Evolutionary conservation across 2,113 vertebrate species (phyloP), one percentile per base, ranked within the genome.

Genomic region (Sigmodon hispidus): DNA sequence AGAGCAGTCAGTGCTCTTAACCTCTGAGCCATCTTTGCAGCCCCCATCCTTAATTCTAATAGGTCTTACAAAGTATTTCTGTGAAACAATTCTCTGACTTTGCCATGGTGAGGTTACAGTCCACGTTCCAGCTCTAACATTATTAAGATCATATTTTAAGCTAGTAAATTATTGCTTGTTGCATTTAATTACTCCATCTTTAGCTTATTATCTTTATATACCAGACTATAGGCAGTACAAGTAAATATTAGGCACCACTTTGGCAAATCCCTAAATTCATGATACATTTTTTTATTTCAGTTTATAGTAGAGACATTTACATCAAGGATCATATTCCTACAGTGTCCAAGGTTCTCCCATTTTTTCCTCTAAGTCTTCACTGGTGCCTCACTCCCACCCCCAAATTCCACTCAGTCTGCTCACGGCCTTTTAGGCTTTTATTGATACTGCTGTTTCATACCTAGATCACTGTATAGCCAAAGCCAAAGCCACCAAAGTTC

Each of bases 391-490:
- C 29, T 63, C 24, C 61, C 45, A 83, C 40, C 22, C 55, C 77
- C 81, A 77, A 91, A 91, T 73, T 59, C 76, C 88, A 84, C 5
- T 83, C 31, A 67, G 89, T 83, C 75, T 90, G 84, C 73, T 94
- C 57, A 88, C n/a, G 34, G 70, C 22, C 40, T 63, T 22, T 52
- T n/a, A 84, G 70, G 31, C 12, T 77, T 79, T 91, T 65, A 65
- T 29, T 87, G 67, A 81, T n/a, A 81, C 24, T 92, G 29, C 88
- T 11, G 40, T 91, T 34, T 90, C 75, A 75, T 15, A 94, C 36
- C 34, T 79, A 91, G 87, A n/a, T 24, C 22, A 90, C 26, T 52
- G 70, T 22, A 24, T 4, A 34, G 45, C 29, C 77, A 69, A 40
- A 43, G 65, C 10, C 43, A 83, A 40, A 43, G 65, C 10, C 43